Evolutionary conservation across 2,113 vertebrate genomes (phyloP), one percentile per base, ranked within the genome.

Genomic region (Gopherus flavomarginatus): DNA sequence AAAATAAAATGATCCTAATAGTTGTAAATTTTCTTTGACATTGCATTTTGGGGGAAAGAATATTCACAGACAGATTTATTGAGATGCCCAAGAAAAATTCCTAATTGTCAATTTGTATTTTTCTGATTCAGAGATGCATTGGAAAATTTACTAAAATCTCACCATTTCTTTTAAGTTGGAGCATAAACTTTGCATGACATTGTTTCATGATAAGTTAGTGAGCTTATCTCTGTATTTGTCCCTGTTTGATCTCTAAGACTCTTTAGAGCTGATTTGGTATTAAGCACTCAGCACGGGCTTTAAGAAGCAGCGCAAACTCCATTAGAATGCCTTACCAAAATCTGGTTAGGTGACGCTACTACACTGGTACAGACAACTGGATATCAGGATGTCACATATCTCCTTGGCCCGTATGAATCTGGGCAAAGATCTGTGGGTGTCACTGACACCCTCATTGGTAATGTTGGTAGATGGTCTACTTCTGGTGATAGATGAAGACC

Each of bases 201-300:
- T 85, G n/a, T 80, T 90, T 78, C 0, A 0, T 91, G 53, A 90
- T 92, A 96, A 96, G 72, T n/a, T 4, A 16, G 38, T 53, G 56
- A 97, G 22, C 29, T 93, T 35, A 96, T 96, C 86, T 85, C 57
- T 88, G 52, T 90, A 38, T 80, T 90, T 96, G 83, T 90, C 65
- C 49, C 22, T 90, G 49, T 77, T 12, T 95, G 95, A 89, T 93
- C 92, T 91, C 57, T 82, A 84, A 78, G 56, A 50, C 50, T 56
- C 29, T 79, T 95, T 85, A 92, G 69, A 96, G 94, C 87, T 83
- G 27, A 50, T 92, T 87, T 93, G 62, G 54, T 47, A 50, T 87
- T 93, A 87, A 96, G 24, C 90, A 31, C 59, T 84, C 86, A 53
- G 80, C 91, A 0, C 0, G 0, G 3, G 42, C 91, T 92, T 86